Percentiles rank a stretch among this genome's conserved stretches.
Evolutionary conservation across 2,797 vertebrate species (phyloP).

Genomic region (Microcaecilia unicolor): DNA sequence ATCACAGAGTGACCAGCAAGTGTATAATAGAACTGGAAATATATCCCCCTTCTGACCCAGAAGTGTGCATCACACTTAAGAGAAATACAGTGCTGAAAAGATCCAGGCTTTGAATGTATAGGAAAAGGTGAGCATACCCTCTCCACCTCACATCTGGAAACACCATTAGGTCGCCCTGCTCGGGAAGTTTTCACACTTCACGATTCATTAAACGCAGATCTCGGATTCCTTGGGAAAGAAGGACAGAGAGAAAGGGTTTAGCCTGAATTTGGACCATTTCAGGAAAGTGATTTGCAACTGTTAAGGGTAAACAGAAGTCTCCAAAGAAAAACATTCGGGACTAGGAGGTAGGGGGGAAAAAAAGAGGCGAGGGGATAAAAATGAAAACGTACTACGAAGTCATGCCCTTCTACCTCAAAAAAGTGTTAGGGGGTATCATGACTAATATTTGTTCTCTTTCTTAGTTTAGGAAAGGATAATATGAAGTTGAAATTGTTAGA

Average conservation of each 20-base stretch:
- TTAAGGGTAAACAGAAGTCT: neutral
- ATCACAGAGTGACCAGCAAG: conserved; percentile 8
- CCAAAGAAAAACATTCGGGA: too few species aligned
- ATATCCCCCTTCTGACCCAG: conserved; percentile 4
- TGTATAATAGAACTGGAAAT: conserved; percentile 17
- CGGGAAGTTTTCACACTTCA: conserved; percentile 97
- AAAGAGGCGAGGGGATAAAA: too few species aligned
- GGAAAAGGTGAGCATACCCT: neutral
- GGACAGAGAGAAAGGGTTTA: conserved; percentile 34
- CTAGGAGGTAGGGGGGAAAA: neutral
- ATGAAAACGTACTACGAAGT: too few species aligned
- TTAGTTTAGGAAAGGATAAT: too few species aligned
- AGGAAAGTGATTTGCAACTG: neutral
- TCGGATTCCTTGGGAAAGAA: conserved; percentile 78
- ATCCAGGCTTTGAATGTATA: conserved; percentile 1
- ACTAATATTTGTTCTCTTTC: too few species aligned
- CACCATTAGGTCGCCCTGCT: conserved; percentile 76
- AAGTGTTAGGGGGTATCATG: too few species aligned
- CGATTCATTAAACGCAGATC: conserved; percentile 88
- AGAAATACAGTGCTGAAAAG: neutral
- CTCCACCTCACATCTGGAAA: conserved; percentile 75
- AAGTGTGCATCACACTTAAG: conserved; percentile 4
- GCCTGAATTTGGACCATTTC: neutral
- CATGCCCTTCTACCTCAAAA: too few species aligned
- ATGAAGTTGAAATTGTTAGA: too few species aligned